phyloP scores from a whole-genome alignment of 2,888 invertebrate genomes.

The Phasia obesa region DNA sequence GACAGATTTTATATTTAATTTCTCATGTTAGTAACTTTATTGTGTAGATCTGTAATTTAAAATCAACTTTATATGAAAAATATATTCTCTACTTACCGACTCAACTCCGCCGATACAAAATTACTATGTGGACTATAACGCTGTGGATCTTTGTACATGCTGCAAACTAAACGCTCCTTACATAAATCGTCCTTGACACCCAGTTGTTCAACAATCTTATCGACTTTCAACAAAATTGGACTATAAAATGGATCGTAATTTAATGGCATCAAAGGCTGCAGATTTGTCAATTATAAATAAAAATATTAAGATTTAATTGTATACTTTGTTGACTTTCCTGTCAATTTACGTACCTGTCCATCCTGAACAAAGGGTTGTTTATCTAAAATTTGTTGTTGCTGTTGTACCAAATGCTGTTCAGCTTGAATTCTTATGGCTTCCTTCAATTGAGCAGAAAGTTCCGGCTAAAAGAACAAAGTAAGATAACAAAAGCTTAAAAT shows the following conservation, averaged over 20 bases:
- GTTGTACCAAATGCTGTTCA: slow-evolving; percentile 84
- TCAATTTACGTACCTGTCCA: slow-evolving; percentile 77
- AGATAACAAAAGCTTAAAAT: neutral
- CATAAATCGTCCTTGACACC: slow-evolving; percentile 89
- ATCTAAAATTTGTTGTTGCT: slow-evolving; percentile 85
- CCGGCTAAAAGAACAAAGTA: slow-evolving; percentile 74
- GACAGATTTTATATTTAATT: too few species aligned
- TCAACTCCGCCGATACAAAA: slow-evolving; percentile 92
- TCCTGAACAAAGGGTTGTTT: slow-evolving; percentile 82
- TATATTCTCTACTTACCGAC: slow-evolving; percentile 89
- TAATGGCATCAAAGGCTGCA: slow-evolving; percentile 80
- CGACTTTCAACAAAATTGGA: slow-evolving; percentile 89
- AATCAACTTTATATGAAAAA: too few species aligned
- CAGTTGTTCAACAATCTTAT: slow-evolving; percentile 88
- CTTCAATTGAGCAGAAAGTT: slow-evolving; percentile 83
- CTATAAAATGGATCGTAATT: slow-evolving; percentile 88
- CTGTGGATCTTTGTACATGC: slow-evolving; percentile 91
- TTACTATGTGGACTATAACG: slow-evolving; percentile 94
- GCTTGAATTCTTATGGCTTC: slow-evolving; percentile 85
- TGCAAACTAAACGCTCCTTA: slow-evolving; percentile 90
- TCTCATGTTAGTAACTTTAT: too few species aligned
- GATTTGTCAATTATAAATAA: neutral
- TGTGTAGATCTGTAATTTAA: too few species aligned
- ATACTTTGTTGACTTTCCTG: neutral
- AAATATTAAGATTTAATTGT: neutral